Conservation (phyloP, 2,797 vertebrate genomes). For the Galaxias olidus region DNA sequence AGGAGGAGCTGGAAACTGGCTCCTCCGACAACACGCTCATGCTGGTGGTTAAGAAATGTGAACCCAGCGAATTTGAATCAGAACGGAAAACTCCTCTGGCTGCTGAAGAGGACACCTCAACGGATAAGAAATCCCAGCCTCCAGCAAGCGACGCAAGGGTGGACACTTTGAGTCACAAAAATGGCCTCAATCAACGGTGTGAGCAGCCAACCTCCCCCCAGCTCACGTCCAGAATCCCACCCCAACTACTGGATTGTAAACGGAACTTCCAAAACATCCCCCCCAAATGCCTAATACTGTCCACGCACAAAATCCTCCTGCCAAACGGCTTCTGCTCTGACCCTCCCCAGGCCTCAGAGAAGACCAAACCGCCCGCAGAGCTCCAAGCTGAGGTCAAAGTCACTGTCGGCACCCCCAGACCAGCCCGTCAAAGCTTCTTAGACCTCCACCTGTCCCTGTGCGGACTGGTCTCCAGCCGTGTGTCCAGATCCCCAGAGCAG, state of each 20-base stretch:
- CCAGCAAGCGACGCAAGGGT: slow-evolving; percentile 7
- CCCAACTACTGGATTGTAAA: slow-evolving; percentile 26
- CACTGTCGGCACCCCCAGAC: slow-evolving; percentile 8
- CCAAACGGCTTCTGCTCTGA: slow-evolving; percentile 32
- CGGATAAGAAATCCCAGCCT: slow-evolving; percentile 27
- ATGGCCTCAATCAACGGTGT: neutral
- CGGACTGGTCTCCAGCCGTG: slow-evolving; percentile 70
- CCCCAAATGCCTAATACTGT: slow-evolving; percentile 66
- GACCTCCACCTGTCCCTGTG: slow-evolving; percentile 83
- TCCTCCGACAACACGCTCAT: slow-evolving; percentile 51
- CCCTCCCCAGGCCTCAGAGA: slow-evolving; percentile 14
- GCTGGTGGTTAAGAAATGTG: slow-evolving; percentile 73
- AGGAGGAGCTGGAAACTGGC: slow-evolving; percentile 47
- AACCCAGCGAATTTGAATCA: slow-evolving; percentile 50
- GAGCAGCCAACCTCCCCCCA: slow-evolving; percentile 25
- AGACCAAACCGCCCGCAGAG: slow-evolving; percentile 13
- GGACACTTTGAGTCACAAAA: slow-evolving; percentile 15
- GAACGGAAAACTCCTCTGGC: slow-evolving; percentile 1
- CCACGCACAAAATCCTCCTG: slow-evolving; percentile 66
- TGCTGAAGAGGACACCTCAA: slow-evolving; percentile 25
- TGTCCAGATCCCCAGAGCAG: slow-evolving; percentile 75
- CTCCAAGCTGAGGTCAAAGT: slow-evolving; percentile 7
- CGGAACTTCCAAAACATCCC: slow-evolving; percentile 61
- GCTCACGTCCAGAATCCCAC: slow-evolving; percentile 26
- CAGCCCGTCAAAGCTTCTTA: slow-evolving; percentile 73